Base-by-base conservation (phyloP, 2,113 vertebrate species). In the Platysteira castanea region DNA sequence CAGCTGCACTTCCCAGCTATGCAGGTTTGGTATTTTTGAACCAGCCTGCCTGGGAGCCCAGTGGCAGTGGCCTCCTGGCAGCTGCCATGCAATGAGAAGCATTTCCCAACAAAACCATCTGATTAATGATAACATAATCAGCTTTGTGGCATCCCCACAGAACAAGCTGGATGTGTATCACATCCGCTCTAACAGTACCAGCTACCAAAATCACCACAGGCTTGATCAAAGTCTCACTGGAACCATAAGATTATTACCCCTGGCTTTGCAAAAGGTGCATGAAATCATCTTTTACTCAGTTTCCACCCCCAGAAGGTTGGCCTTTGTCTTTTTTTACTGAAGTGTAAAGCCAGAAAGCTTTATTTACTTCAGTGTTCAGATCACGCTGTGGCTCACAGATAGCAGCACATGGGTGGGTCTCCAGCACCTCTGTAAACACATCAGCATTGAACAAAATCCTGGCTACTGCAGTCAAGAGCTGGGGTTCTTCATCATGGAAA, bases 31-130 rank as follows among this genome's bases (percentile, higher is more conserved):
- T 52, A 50, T 67, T 64, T 96, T 35, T 76, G 74, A 33, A 30
- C 26, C 22, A 81, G 57, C 53, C 61, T 50, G 71, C 42, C 73
- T 50, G 28, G n/a, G 75, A 80, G 46, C 65, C 41, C 86, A 49
- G 41, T 41, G 60, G 56, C 71, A 87, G 68, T 6, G 6, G 53
- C 41, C 75, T 63, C 42, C 30, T 64, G 78, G 63, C 87, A 90
- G 85, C 95, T 95, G 78, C 61, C 74, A 56, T 6, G 31, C 59
- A 57, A 87, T n/a, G 61, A 94, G 95, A 91, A 67, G 56, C 54
- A 91, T 67, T 95, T 93, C 71, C 60, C 65, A 92, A 63, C 47
- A 96, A 96, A 96, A 84, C 50, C 89, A 91, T 44, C 39, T 79
- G 85, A 94, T 94, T 91, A 94, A 87, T 30, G 91, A 77, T 13